Conservation (phyloP, 2,797 vertebrate genomes). For the Todus mexicanus region DNA sequence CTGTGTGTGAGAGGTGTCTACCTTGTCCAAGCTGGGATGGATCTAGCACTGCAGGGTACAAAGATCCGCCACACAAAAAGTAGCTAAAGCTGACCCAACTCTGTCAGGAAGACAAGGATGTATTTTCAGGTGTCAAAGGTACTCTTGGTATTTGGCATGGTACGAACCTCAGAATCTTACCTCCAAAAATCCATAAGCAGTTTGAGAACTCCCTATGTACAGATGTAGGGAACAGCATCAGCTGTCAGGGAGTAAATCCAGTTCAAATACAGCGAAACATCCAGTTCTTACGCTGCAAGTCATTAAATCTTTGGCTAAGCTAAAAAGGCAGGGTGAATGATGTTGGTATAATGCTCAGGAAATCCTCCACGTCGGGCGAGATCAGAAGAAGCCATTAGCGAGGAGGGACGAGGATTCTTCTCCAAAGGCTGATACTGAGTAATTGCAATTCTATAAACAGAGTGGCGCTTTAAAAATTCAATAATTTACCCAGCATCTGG, state of each 20-base stretch:
- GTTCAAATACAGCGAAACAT: background rate
- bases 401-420: background rate
- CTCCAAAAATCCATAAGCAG: background rate
- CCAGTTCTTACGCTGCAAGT: background rate
- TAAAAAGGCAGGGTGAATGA: slow-evolving; percentile 37
- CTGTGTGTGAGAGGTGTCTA: background rate
- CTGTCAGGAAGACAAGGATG: background rate
- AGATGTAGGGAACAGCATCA: background rate
- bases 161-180: too few relatives aligned
- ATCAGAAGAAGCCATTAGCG: slow-evolving; percentile 30
- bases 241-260: background rate
- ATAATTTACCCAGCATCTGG: background rate
- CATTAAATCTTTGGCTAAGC: slow-evolving; percentile 1
- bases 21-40: background rate
- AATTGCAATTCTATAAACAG: slow-evolving; percentile 27
- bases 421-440: background rate
- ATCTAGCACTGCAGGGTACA: background rate
- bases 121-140: background rate
- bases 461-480: background rate
- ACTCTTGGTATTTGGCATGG: too few relatives aligned
- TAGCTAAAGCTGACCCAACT: background rate
- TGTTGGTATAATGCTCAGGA: slow-evolving; percentile 20
- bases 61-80: background rate
- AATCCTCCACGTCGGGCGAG: background rate
- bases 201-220: background rate